These are phyloP conservation scores for Leucophenga montana DNA, from an alignment of 2,888 invertebrate species.

Conservation along the genomic window DNA sequence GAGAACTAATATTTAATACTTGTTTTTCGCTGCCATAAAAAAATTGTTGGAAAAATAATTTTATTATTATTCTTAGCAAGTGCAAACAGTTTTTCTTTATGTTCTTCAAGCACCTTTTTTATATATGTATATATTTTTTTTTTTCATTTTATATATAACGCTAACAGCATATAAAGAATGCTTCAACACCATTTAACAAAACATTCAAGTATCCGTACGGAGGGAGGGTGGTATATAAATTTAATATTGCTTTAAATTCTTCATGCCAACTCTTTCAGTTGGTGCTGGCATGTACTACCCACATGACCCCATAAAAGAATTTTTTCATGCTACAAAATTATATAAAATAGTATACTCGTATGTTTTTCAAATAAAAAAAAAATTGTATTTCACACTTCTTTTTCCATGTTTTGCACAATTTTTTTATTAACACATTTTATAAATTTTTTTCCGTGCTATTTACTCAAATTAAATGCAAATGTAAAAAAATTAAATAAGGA, in stretches of 20 bases:
- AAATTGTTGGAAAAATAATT: no score
- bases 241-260: no score
- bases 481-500: no score
- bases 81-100: not conserved
- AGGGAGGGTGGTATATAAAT: not conserved
- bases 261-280: not conserved
- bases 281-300: no score
- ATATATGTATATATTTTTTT: no score
- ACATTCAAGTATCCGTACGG: conserved; percentile 7
- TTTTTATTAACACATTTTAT: not conserved
- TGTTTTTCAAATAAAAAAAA: not conserved
- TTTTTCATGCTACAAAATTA: conserved; percentile 4
- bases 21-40: no score
- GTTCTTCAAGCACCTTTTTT: not conserved
- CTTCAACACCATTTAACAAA: conserved; percentile 24
- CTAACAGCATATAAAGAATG: conserved; percentile 15
- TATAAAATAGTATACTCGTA: not conserved
- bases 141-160: not conserved
- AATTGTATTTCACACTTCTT: conserved; percentile 10
- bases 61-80: no score
- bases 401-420: not conserved
- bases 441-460: no score
- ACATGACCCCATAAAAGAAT: no score
- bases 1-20: no score
- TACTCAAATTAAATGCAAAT: no score